Evolutionary conservation across 2,113 vertebrate genomes (phyloP).

Genomic region (Ictalurus punctatus): DNA sequence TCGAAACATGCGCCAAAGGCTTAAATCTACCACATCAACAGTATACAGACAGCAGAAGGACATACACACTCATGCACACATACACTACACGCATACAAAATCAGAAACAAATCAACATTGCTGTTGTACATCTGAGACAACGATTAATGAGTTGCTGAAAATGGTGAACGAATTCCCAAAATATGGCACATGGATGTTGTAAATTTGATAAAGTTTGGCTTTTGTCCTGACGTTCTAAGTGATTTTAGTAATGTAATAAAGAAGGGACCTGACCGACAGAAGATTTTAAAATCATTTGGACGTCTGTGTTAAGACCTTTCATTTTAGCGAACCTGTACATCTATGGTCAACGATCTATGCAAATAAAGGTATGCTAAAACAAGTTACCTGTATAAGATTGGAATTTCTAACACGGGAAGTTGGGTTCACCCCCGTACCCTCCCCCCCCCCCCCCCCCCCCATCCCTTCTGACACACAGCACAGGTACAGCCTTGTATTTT

Average conservation of each 20-base stretch:
- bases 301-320: background rate
- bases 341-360: background rate
- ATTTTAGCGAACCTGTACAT: background rate
- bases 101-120: background rate
- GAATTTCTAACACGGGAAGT: constrained; percentile 23
- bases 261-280: background rate
- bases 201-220: background rate
- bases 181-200: constrained; percentile 11
- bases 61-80: background rate
- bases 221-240: background rate
- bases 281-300: constrained; percentile 19
- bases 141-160: background rate
- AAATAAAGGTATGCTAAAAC: constrained; percentile 29
- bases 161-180: background rate
- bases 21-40: background rate
- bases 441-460: too few species aligned
- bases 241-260: constrained; percentile 17
- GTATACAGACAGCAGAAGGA: background rate
- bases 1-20: background rate
- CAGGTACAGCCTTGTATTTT: constrained; percentile 68
- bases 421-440: background rate
- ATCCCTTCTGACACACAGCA: constrained; percentile 42
- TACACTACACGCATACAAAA: background rate
- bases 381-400: constrained; percentile 1
- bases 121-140: background rate